These are phyloP conservation scores for Drosophila histrio DNA, from an alignment of 2,888 invertebrate species.

Conservation along the genomic window DNA sequence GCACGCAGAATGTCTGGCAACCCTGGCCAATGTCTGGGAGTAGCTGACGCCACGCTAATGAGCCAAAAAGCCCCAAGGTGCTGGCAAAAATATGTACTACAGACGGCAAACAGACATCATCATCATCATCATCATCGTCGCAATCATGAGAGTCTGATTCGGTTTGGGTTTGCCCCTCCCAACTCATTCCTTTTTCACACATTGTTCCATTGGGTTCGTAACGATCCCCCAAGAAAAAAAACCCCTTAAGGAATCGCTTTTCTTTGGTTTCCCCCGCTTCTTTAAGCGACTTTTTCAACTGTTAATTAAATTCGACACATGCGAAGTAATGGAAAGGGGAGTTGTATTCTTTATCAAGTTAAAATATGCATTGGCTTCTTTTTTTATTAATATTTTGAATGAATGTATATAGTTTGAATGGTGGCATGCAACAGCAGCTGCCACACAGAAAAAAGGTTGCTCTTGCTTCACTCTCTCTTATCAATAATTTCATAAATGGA, in stretches of 20 bases:
- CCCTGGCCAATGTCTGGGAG: conserved; percentile 28
- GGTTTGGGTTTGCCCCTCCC: conserved; percentile 1
- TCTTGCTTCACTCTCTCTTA: conserved; percentile 44
- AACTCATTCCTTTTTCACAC: conserved; percentile 58
- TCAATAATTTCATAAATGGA: conserved; percentile 79
- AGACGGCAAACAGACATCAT: conserved; percentile 56
- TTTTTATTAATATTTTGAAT: conserved; percentile 27
- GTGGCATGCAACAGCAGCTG: conserved; percentile 10
- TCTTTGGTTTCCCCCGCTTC: conserved; percentile 34
- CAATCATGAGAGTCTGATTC: neutral
- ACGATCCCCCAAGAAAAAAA: conserved; percentile 2
- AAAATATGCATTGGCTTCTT: conserved; percentile 56
- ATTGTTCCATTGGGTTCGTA: conserved; percentile 57
- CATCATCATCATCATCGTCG: conserved; percentile 17
- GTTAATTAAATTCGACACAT: conserved; percentile 75
- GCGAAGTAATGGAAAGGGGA: neutral
- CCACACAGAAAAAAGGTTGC: conserved; percentile 29
- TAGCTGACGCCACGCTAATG: conserved; percentile 68
- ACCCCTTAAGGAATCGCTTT: conserved; percentile 11
- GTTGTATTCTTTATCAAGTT: conserved; percentile 8
- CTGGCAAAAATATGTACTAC: conserved; percentile 54
- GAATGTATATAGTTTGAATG: conserved; percentile 6
- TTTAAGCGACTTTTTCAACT: conserved; percentile 56
- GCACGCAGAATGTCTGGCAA: conserved; percentile 71
- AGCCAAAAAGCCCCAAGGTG: conserved; percentile 81